Conservation (phyloP, 2,888 invertebrate genomes). For the Microctonus brassicae region DNA sequence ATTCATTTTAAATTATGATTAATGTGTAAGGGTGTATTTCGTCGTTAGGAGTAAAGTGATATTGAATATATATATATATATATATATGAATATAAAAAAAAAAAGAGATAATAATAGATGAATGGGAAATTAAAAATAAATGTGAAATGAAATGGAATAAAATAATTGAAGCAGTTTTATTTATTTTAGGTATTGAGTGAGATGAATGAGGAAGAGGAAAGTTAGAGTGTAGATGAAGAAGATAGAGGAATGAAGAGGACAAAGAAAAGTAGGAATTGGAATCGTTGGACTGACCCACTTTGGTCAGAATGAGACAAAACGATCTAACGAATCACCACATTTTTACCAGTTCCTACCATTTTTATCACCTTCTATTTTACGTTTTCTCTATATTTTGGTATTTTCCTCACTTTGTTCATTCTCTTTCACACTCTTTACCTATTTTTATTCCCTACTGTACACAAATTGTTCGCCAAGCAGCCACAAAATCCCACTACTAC, state of each 20-base stretch:
- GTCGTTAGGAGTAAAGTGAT: too few species aligned
- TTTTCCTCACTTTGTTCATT: background rate
- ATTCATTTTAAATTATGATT: too few species aligned
- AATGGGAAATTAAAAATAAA: background rate
- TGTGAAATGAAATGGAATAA: background rate
- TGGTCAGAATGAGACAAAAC: constrained; percentile 32
- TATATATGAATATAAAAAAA: too few species aligned
- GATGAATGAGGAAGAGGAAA: background rate
- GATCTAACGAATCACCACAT: constrained; percentile 39
- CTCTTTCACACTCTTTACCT: background rate
- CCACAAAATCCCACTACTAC: background rate
- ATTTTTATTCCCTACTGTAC: background rate
- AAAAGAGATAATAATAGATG: background rate
- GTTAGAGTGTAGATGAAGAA: background rate
- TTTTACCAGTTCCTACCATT: constrained; percentile 13
- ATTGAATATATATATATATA: background rate
- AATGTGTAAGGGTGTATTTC: too few species aligned
- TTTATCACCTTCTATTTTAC: constrained; percentile 23
- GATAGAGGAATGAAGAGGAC: background rate
- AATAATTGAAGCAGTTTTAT: too few species aligned
- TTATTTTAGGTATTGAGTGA: too few species aligned
- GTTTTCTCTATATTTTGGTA: background rate
- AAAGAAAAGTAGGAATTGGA: background rate
- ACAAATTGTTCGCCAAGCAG: background rate
- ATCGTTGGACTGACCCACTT: constrained; percentile 34